Evolutionary conservation across 2,113 vertebrate genomes (phyloP), one percentile per base, ranked within the genome.

Genomic region (Misgurnus mizolepis): DNA sequence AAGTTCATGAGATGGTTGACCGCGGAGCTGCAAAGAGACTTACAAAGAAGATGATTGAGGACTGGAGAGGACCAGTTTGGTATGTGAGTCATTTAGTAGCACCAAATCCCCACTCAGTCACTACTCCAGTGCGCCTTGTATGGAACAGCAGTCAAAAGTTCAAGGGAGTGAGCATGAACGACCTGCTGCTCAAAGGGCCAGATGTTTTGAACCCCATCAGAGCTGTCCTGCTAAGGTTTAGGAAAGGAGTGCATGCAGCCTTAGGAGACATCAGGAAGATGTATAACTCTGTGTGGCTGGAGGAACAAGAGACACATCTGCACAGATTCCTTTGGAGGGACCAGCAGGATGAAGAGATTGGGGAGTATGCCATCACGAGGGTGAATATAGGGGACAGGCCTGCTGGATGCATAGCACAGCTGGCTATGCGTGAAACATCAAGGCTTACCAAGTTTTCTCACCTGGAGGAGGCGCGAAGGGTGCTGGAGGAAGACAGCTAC

Each of bases 301-400:
- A 40, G 45, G 40, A 0, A 22, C 22, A 0, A 1, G 81, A 86
- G 1, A 64, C 86, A 15, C 83, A 83, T 2, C 71, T 86, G 0
- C 83, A 86, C 27, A 70, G 77, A 7, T 86, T 85, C 10, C 68
- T 82, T 5, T 82, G 80, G 84, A 80, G 77, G 47, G 76, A 85
- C 17, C 22, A 43, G 0, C 0, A 55, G 6, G 71, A 75, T 5
- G 80, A 62, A 1, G 70, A 85, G 2, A 50, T 84, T 0, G 62
- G 9, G 0, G 82, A 84, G 0, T 86, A 82, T 7, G 80, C 40
- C 0, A 18, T 87, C 22, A 85, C 62, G 0, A 77, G 74, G 0
- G 79, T 87, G 0, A 86, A 82, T 18, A 85, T 85, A 2, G 81
- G 83, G 0, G 81, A 84, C 47, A 14, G 47, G 3, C 86, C 87